A percentile compares a stretch with the other conserved stretches of the same genome.
Evolutionary conservation across 2,797 vertebrate genomes (phyloP).

Genomic region (Syngnathus acus): DNA sequence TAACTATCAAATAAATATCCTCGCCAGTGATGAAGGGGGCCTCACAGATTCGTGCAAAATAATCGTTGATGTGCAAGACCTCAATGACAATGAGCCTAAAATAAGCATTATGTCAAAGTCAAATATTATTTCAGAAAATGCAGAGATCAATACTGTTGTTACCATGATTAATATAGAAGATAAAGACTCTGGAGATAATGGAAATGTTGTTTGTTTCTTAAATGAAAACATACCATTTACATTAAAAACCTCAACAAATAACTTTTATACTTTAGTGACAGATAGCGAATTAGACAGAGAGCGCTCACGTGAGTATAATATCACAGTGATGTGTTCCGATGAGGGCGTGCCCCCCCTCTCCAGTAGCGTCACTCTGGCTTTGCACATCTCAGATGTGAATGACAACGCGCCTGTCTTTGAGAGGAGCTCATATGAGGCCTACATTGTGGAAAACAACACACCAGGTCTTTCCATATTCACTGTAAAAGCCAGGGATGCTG

Average conservation of each 20-base stretch:
- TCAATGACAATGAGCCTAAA: conserved; percentile 71
- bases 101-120: conserved; percentile 59
- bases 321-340: conserved; percentile 48
- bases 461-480: conserved; percentile 34
- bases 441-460: conserved; percentile 43
- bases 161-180: conserved; percentile 61
- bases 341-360: conserved; percentile 44
- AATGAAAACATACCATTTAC: conserved; percentile 49
- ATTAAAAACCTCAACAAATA: conserved; percentile 46
- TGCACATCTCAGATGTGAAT: conserved; percentile 68
- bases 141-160: conserved; percentile 36
- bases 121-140: conserved; percentile 43
- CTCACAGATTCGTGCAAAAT: conserved; percentile 50
- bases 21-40: conserved; percentile 62
- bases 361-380: conserved; percentile 53
- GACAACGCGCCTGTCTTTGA: conserved; percentile 69
- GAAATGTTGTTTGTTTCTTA: conserved; percentile 55
- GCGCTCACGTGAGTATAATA: conserved; percentile 45
- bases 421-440: conserved; percentile 43
- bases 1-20: conserved; percentile 51
- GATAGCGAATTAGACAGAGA: conserved; percentile 49
- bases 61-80: conserved; percentile 58
- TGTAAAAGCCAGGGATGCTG: conserved; percentile 31
- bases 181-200: conserved; percentile 64
- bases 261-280: conserved; percentile 21